Conservation (phyloP, 2,113 vertebrate genomes). For the Tapirus terrestris region DNA sequence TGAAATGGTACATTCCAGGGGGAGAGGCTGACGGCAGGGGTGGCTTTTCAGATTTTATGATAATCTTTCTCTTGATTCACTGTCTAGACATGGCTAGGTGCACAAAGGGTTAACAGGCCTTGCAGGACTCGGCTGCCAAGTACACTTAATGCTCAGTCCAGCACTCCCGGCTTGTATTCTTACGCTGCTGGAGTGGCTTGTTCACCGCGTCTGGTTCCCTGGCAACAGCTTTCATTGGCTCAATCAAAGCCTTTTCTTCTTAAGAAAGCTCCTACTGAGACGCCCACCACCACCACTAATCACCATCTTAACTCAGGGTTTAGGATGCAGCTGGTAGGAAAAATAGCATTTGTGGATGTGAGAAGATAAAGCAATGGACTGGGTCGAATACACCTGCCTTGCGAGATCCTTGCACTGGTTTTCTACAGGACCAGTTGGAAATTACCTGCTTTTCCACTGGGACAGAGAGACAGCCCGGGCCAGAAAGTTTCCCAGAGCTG, state of each 20-base stretch:
- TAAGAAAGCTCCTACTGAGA: constrained; percentile 89
- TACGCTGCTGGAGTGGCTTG: constrained; percentile 87
- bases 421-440: background rate
- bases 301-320: constrained; percentile 87
- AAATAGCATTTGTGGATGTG: constrained; percentile 77
- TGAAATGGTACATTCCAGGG: background rate
- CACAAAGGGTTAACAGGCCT: constrained; percentile 84
- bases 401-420: background rate
- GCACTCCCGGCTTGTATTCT: constrained; percentile 88
- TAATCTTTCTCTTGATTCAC: background rate
- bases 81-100: background rate
- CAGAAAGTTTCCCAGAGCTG: constrained; percentile 61
- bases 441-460: constrained; percentile 52
- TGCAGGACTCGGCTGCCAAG: constrained; percentile 80
- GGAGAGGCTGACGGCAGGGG: background rate
- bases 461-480: constrained; percentile 13
- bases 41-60: background rate
- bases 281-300: constrained; percentile 88
- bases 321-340: constrained; percentile 88
- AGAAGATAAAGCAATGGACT: constrained; percentile 74
- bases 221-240: constrained; percentile 92
- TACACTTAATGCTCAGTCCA: constrained; percentile 83
- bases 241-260: constrained; percentile 91
- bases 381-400: constrained; percentile 80
- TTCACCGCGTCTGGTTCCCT: constrained; percentile 91